Conservation (phyloP, 2,797 vertebrate species). For the Ibycter americanus region DNA sequence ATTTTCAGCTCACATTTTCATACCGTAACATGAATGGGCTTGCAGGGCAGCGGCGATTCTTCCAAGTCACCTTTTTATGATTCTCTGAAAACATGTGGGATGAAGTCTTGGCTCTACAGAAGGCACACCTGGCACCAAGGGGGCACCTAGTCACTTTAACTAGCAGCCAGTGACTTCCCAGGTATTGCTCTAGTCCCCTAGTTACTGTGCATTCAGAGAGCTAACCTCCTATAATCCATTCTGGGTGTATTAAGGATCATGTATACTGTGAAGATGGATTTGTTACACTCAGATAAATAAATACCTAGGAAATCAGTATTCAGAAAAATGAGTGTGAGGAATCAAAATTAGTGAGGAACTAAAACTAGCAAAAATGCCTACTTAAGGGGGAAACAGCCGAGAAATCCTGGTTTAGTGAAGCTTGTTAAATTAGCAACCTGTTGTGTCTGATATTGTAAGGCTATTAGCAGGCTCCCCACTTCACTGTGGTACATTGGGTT, state of each 20-base stretch:
- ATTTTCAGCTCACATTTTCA: neutral
- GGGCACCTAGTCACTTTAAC: neutral
- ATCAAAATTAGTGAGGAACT: neutral
- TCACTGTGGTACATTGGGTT: neutral
- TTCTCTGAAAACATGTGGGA: neutral
- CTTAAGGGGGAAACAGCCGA: neutral
- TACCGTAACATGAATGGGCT: neutral
- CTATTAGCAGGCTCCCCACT: neutral
- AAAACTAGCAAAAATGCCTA: neutral
- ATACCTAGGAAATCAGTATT: neutral
- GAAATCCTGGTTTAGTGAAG: slow-evolving; percentile 2
- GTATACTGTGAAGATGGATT: neutral
- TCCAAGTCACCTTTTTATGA: neutral
- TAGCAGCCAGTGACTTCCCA: neutral
- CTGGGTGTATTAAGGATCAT: neutral
- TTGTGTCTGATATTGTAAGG: slow-evolving; percentile 7
- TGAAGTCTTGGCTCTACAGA: neutral
- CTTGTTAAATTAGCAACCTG: slow-evolving; percentile 18
- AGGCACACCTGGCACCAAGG: neutral
- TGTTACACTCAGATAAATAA: neutral
- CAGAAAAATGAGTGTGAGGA: neutral
- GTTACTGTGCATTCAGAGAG: neutral
- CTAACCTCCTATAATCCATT: neutral
- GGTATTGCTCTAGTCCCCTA: neutral
- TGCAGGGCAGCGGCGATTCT: fast-evolving